A percentile compares a stretch with the other conserved stretches of the same genome.
Conservation (phyloP, 2,888 invertebrate genomes). For the Andrena bucephala region DNA sequence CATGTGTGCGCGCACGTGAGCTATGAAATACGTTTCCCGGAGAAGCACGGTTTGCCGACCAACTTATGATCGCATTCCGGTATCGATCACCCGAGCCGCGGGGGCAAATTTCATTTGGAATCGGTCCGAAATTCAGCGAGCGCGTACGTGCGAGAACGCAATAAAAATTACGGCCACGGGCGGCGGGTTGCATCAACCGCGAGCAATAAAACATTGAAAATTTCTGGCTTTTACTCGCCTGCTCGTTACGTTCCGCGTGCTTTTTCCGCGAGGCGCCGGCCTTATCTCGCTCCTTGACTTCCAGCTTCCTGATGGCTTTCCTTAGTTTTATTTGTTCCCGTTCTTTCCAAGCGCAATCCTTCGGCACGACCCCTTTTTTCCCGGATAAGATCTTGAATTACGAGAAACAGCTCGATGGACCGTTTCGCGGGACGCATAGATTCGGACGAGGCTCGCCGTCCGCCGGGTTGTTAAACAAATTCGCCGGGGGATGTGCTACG, state of each 20-base stretch:
- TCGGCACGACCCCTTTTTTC: no score
- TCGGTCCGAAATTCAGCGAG: constrained; percentile 3
- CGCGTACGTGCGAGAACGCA: constrained; percentile 10
- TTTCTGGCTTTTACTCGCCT: background rate
- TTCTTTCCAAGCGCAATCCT: no score
- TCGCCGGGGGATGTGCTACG: background rate
- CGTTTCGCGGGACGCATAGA: background rate
- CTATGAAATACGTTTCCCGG: constrained; percentile 39
- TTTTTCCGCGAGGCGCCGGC: background rate
- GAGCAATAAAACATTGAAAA: constrained; percentile 20
- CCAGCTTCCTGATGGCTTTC: background rate
- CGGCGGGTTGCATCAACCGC: background rate
- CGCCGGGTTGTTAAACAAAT: constrained; percentile 5
- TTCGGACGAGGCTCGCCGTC: background rate
- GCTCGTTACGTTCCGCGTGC: background rate
- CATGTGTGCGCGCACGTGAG: constrained; percentile 38
- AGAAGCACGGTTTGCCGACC: constrained; percentile 45
- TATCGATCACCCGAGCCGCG: constrained; percentile 17
- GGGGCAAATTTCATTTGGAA: constrained; percentile 14
- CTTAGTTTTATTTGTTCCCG: background rate
- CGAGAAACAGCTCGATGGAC: no score
- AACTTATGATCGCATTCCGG: constrained; percentile 43
- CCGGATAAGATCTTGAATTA: no score
- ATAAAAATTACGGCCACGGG: constrained; percentile 11
- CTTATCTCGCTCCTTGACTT: background rate